Conservation (phyloP, 1,140 invertebrate species). For the Campoletis sonorensis region DNA sequence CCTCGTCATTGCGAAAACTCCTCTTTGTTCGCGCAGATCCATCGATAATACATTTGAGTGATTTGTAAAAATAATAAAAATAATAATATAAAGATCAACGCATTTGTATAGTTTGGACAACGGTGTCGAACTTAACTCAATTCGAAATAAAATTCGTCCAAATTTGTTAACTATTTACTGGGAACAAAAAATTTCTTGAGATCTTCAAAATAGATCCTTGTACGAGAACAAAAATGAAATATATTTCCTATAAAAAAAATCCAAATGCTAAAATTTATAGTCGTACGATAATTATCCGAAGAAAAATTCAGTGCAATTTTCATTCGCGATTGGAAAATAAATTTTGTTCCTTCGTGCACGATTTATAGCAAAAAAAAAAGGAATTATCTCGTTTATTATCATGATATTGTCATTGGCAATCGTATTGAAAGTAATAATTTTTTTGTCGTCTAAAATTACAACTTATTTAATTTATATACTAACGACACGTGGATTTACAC, state of each 20-base stretch:
- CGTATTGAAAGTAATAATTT: not conserved
- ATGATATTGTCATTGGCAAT: too few species aligned
- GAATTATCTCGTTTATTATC: too few species aligned
- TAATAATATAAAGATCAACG: not conserved
- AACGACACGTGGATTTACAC: too few species aligned
- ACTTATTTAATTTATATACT: not conserved
- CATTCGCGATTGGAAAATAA: not conserved
- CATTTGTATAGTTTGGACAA: not conserved
- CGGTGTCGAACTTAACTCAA: not conserved
- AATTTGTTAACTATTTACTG: not conserved
- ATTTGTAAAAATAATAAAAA: not conserved
- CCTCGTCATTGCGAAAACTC: slow-evolving; percentile 1
- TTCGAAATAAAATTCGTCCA: not conserved
- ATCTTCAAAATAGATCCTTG: too few species aligned
- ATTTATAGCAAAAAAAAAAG: too few species aligned
- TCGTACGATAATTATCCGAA: too few species aligned
- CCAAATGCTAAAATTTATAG: too few species aligned
- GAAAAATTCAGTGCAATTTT: too few species aligned
- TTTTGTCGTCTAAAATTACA: too few species aligned
- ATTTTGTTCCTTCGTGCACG: too few species aligned
- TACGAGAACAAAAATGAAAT: too few species aligned
- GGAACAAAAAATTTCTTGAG: not conserved
- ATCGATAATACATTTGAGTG: not conserved
- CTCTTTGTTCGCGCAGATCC: not conserved
- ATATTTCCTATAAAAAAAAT: too few species aligned